Conservation (phyloP, 2,113 vertebrate species). For the Empidonax alnorum region DNA sequence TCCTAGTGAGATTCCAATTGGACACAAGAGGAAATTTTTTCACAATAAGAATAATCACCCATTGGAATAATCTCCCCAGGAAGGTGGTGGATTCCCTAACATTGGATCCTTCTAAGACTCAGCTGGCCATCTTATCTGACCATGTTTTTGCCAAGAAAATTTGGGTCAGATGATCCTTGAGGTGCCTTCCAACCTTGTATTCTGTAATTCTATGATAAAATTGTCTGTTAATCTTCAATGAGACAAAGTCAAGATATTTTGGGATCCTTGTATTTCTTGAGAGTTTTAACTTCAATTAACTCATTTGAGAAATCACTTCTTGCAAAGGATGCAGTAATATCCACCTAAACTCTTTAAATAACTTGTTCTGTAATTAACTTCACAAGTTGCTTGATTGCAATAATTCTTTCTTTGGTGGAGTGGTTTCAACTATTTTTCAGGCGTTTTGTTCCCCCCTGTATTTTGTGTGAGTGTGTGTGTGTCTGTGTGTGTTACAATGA, state of each 20-base stretch:
- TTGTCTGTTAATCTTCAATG: background rate
- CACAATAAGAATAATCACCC: background rate
- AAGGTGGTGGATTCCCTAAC: background rate
- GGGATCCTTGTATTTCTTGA: background rate
- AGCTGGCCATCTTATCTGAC: background rate
- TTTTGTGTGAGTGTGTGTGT: background rate
- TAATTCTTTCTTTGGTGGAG: background rate
- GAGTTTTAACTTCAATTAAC: background rate
- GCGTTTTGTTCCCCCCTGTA: background rate
- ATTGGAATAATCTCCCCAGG: background rate
- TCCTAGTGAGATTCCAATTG: background rate
- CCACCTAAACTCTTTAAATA: background rate
- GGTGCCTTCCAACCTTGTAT: background rate
- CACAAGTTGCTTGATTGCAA: background rate
- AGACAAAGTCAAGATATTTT: background rate
- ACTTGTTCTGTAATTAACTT: background rate
- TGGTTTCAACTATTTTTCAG: background rate
- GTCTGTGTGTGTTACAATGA: background rate
- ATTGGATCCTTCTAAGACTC: background rate
- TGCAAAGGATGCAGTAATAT: background rate
- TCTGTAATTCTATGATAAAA: background rate
- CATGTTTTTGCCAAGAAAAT: background rate
- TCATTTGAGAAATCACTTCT: background rate
- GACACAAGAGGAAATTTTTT: background rate
- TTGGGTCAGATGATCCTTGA: background rate